These are phyloP conservation scores for Andrena hattorfiana DNA, from an alignment of 2,888 invertebrate genomes.

Conservation along the genomic window DNA sequence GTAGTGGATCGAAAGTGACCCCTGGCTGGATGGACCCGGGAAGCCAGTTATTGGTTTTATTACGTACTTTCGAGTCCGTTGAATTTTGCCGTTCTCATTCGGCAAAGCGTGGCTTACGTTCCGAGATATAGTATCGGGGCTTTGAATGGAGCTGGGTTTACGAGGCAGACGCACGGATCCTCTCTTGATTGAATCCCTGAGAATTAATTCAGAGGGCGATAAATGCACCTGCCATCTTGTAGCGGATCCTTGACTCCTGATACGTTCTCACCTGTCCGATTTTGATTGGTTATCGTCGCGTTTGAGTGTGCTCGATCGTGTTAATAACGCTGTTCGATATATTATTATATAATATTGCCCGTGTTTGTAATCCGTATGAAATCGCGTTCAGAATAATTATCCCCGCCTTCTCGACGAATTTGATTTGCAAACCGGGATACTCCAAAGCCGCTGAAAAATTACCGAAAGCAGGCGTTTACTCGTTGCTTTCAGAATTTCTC, in stretches of 20 bases:
- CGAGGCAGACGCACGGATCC: not conserved
- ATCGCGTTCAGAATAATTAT: too few species aligned
- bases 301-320: too few species aligned
- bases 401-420: not conserved
- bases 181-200: not conserved
- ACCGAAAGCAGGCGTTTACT: not conserved
- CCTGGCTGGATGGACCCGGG: conserved; percentile 18
- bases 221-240: not conserved
- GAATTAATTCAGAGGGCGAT: not conserved
- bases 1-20: conserved; percentile 44
- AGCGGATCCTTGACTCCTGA: not conserved
- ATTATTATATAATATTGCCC: too few species aligned
- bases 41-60: conserved; percentile 52
- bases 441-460: too few species aligned
- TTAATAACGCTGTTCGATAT: too few species aligned
- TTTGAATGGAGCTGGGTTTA: not conserved
- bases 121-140: not conserved
- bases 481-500: not conserved
- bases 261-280: not conserved
- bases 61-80: conserved; percentile 21
- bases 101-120: not conserved
- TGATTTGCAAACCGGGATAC: not conserved
- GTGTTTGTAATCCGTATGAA: too few species aligned
- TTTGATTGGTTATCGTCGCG: too few species aligned
- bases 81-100: conserved; percentile 39